Evolutionary conservation across 2,888 invertebrate species (phyloP).

Genomic region (Lasioglossum malachurum): DNA sequence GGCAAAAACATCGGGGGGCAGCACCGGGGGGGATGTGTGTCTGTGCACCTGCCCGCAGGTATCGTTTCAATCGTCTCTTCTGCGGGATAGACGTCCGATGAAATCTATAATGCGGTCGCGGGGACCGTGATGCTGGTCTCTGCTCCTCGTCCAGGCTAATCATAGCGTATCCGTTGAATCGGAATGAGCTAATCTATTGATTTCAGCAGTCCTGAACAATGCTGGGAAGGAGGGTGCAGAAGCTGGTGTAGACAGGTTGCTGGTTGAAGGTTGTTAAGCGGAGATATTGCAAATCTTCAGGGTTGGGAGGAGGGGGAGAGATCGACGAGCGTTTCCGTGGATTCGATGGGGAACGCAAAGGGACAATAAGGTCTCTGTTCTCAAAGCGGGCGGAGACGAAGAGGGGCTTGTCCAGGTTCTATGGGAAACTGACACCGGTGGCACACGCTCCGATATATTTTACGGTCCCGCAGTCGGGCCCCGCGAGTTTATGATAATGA

Average conservation of each 20-base stretch:
- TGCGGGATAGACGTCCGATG: conserved; percentile 40
- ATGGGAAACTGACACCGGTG: conserved; percentile 45
- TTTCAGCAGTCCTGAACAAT: conserved; percentile 3
- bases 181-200: conserved; percentile 30
- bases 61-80: conserved; percentile 32
- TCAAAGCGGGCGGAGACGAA: background rate
- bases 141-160: conserved; percentile 40
- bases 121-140: conserved; percentile 32
- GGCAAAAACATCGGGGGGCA: conserved; percentile 25
- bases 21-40: conserved; percentile 6
- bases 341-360: background rate
- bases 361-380: conserved; percentile 6
- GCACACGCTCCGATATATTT: conserved; percentile 38
- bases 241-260: background rate
- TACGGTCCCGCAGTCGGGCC: conserved; percentile 22
- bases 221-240: background rate
- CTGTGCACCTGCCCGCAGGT: conserved; percentile 44
- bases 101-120: conserved; percentile 40
- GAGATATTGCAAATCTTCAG: conserved; percentile 19
- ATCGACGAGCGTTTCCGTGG: conserved; percentile 6
- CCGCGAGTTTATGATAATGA: conserved; percentile 74
- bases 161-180: conserved; percentile 52
- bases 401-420: background rate
- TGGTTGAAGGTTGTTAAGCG: conserved; percentile 26
- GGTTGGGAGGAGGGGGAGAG: background rate